These are phyloP conservation scores for Drosophila pachea DNA, from an alignment of 1,140 invertebrate species.

Conservation along the genomic window DNA sequence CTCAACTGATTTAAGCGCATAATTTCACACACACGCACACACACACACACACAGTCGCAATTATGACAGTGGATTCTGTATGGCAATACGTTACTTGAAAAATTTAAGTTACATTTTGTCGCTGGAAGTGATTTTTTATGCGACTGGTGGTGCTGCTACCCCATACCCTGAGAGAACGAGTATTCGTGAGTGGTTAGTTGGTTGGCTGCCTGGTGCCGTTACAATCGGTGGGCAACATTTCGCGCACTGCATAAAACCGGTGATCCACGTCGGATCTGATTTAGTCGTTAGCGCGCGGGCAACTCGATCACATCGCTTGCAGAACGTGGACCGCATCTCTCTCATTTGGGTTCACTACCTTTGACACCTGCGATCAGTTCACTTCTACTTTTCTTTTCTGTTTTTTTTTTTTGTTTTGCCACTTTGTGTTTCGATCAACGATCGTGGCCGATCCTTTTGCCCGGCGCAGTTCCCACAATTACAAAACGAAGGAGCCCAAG, in stretches of 20 bases:
- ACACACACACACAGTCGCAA: constrained; percentile 1
- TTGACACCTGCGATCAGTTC: constrained; percentile 25
- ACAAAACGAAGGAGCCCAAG: not conserved
- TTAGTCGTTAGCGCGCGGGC: constrained; percentile 78
- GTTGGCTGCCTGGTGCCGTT: constrained; percentile 24
- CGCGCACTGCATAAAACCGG: constrained; percentile 74
- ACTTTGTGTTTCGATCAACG: no score
- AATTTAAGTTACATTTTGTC: constrained; percentile 33
- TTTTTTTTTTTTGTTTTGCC: not conserved
- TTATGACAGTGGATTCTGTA: constrained; percentile 25
- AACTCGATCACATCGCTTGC: constrained; percentile 73
- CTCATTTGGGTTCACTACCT: constrained; percentile 12
- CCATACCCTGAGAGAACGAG: constrained; percentile 36
- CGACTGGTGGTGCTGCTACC: constrained; percentile 9
- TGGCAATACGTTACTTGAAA: not conserved
- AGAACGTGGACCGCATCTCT: constrained; percentile 14
- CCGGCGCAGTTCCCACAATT: no score
- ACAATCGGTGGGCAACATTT: constrained; percentile 47
- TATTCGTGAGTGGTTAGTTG: constrained; percentile 31
- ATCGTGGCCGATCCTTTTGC: no score
- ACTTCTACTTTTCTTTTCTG: constrained; percentile 6
- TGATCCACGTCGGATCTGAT: constrained; percentile 71
- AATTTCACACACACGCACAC: not conserved
- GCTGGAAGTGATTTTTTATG: constrained; percentile 7
- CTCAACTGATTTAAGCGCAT: not conserved